These are phyloP conservation scores for Acleris holmiana DNA, from an alignment of 2,888 invertebrate genomes.

Conservation along the genomic window DNA sequence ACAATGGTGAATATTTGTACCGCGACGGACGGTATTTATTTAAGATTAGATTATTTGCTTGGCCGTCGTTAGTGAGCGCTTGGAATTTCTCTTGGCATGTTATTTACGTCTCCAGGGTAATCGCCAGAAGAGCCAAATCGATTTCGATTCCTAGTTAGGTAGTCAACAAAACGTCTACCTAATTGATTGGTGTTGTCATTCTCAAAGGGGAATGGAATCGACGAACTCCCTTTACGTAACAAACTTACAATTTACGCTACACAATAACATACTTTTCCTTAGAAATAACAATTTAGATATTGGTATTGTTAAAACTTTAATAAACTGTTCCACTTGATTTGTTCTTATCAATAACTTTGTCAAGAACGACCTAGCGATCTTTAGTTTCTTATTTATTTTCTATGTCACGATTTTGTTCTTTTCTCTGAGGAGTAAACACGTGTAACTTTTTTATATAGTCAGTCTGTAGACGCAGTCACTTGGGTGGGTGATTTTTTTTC, in stretches of 20 bases:
- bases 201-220: too few species aligned
- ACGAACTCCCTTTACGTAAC: too few species aligned
- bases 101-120: conserved; percentile 6
- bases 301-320: background rate
- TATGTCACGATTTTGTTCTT: background rate
- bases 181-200: background rate
- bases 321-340: background rate
- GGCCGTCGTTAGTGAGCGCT: background rate
- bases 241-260: too few species aligned
- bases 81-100: background rate
- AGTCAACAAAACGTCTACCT: background rate
- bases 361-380: background rate
- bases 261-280: too few species aligned
- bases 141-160: conserved; percentile 7
- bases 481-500: too few species aligned
- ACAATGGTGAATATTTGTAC: conserved; percentile 24
- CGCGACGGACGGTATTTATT: conserved; percentile 13
- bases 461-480: background rate
- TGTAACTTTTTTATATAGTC: background rate
- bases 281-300: too few species aligned
- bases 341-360: background rate
- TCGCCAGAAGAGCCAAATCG: conserved; percentile 10
- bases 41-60: conserved; percentile 21
- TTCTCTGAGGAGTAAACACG: background rate
- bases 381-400: background rate